phyloP scores from a whole-genome alignment of 2,113 vertebrate genomes.

The Calidris pugnax region DNA sequence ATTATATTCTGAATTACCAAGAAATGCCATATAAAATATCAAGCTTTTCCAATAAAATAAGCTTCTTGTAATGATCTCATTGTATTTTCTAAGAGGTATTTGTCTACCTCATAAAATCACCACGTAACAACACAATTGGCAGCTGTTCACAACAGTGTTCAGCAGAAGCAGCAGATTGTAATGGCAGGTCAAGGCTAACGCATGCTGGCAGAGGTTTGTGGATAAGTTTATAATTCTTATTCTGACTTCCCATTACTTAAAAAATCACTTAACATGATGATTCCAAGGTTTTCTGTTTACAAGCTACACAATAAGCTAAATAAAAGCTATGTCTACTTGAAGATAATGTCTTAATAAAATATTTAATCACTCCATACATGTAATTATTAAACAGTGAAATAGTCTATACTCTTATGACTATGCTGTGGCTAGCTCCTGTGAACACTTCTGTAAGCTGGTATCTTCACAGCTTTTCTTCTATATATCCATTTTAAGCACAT shows the following conservation, averaged over 20 bases:
- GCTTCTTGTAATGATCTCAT: not conserved
- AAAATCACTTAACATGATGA: not conserved
- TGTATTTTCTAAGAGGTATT: slow-evolving; percentile 27
- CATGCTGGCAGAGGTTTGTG: not conserved
- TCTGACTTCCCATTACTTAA: not conserved
- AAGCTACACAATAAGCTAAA: not conserved
- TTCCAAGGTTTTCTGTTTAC: not conserved
- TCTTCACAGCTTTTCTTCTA: not conserved
- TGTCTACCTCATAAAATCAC: slow-evolving; percentile 47
- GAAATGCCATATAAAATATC: not conserved
- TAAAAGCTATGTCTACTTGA: not conserved
- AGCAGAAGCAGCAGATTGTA: slow-evolving; percentile 3
- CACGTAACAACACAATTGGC: not conserved
- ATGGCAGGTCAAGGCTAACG: slow-evolving; percentile 29
- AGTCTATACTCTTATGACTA: not conserved
- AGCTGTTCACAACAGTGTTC: slow-evolving; percentile 19
- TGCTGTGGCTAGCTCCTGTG: not conserved
- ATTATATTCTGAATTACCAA: not conserved
- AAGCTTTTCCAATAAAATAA: not conserved
- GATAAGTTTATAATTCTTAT: not conserved
- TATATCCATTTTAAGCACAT: not conserved
- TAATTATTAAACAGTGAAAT: not conserved
- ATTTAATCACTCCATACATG: not conserved
- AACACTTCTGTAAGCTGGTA: not conserved
- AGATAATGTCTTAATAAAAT: not conserved